Conservation (phyloP, 2,888 invertebrate genomes). For the Eupithecia dodoneata region DNA sequence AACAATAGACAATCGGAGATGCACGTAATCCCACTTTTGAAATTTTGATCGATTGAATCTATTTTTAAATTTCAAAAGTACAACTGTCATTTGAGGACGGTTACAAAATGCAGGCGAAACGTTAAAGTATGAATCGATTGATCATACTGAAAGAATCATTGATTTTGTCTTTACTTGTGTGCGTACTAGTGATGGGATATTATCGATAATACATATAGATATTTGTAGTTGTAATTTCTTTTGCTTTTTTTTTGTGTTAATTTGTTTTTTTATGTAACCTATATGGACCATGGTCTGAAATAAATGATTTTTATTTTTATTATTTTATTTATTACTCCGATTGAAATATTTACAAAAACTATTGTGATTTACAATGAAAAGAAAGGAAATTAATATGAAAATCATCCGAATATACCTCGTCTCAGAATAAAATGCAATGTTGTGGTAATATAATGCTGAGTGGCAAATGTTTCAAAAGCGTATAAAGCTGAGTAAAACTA, state of each 20-base stretch:
- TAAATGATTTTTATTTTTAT: too few species aligned
- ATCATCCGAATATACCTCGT: too few species aligned
- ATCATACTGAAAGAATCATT: conserved; percentile 57
- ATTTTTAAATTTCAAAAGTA: conserved; percentile 67
- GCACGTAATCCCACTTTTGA: conserved; percentile 52
- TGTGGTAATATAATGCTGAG: too few species aligned
- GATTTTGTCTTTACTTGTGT: conserved; percentile 58
- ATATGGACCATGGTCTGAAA: too few species aligned
- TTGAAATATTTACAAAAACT: background rate
- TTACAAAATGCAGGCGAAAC: conserved; percentile 59
- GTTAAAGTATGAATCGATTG: conserved; percentile 37
- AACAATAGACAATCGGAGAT: conserved; percentile 46
- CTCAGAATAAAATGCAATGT: background rate
- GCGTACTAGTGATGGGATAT: conserved; percentile 34
- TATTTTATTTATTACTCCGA: too few species aligned
- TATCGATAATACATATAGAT: too few species aligned
- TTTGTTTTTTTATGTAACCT: too few species aligned
- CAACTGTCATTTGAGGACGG: conserved; percentile 63
- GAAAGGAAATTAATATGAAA: too few species aligned
- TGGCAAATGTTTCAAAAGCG: too few species aligned
- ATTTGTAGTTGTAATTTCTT: too few species aligned
- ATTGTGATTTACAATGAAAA: background rate
- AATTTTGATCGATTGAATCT: conserved; percentile 64
- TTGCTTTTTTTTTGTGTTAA: too few species aligned
- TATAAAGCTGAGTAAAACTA: too few species aligned